Conservation (phyloP, 92 coral and sea anemone species). For the Palythoa caribaeorum region DNA sequence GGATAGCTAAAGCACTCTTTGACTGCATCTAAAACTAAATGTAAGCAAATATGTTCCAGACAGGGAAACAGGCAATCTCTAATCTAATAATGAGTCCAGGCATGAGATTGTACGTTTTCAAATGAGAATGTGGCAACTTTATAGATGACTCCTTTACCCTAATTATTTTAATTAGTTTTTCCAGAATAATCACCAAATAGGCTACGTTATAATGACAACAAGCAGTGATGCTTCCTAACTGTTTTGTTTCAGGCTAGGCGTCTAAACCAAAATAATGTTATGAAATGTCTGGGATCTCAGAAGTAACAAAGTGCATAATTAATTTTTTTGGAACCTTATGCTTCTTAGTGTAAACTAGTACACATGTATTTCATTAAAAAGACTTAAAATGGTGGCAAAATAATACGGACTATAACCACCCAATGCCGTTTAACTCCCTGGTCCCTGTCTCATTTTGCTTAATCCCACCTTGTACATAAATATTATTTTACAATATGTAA, state of each 20-base stretch:
- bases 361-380: not conserved
- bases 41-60: not conserved
- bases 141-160: not conserved
- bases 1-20: conserved; percentile 56
- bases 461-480: not conserved
- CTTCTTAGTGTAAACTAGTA: not conserved
- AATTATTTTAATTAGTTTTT: conserved; percentile 2
- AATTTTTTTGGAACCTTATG: not conserved
- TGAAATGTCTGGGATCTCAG: not conserved
- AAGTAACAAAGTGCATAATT: not conserved
- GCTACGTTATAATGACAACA: not conserved
- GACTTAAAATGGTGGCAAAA: not conserved
- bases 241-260: no score
- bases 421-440: not conserved
- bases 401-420: not conserved
- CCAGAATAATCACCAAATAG: not conserved
- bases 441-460: not conserved
- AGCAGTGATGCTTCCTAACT: not conserved
- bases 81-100: not conserved
- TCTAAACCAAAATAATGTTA: no score
- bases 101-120: not conserved
- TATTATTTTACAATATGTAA: not conserved
- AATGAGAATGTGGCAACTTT: not conserved
- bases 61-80: not conserved
- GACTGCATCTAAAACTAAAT: conserved; percentile 50